Conservation (phyloP, 1,140 invertebrate species). For the Triops longicaudatus region DNA sequence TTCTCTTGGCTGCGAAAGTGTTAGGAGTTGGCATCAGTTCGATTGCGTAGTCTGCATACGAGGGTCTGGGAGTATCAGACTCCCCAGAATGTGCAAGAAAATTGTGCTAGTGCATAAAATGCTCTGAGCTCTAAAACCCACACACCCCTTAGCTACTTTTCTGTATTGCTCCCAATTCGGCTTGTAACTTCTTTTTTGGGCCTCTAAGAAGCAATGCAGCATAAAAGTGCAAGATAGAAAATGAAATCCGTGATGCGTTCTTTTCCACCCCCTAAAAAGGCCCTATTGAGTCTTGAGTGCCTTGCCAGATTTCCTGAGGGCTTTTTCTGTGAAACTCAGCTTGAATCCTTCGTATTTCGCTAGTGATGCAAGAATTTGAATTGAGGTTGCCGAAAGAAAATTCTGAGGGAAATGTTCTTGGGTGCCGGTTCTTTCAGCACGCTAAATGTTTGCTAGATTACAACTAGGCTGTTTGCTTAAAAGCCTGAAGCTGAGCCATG, state of each 20-base stretch:
- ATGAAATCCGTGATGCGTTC: background rate
- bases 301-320: background rate
- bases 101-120: background rate
- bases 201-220: background rate
- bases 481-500: no score
- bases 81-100: background rate
- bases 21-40: background rate
- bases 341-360: background rate
- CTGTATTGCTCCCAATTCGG: background rate
- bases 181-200: background rate
- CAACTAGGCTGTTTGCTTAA: no score
- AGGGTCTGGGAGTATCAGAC: background rate
- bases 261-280: background rate
- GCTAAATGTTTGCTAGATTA: no score
- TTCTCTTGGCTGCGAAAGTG: no score
- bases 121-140: background rate
- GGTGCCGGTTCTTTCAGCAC: no score
- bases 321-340: background rate
- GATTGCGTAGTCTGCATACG: background rate
- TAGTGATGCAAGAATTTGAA: background rate
- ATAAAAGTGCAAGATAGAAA: slow-evolving; percentile 5
- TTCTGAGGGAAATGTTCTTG: no score
- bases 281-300: slow-evolving; percentile 8
- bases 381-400: background rate
- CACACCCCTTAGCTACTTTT: background rate